phyloP scores from a whole-genome alignment of 2,888 invertebrate genomes.

The Limulus polyphemus region DNA sequence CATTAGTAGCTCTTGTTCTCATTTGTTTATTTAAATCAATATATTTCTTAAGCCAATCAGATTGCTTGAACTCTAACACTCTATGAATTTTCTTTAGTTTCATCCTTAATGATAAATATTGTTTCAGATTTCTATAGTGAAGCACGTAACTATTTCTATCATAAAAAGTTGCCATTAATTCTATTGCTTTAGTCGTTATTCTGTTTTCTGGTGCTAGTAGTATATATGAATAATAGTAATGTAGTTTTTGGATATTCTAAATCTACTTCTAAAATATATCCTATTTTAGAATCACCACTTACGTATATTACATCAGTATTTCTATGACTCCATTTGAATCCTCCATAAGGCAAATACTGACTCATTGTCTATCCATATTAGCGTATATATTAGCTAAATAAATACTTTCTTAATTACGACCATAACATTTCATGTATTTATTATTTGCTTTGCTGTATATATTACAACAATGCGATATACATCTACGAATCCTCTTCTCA shows the following conservation, averaged over 20 bases:
- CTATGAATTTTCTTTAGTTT: constrained; percentile 27
- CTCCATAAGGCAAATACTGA: constrained; percentile 2
- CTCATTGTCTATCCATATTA: background rate
- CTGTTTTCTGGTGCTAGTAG: no score
- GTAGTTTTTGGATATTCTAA: background rate
- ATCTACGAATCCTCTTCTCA: background rate
- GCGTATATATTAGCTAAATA: background rate
- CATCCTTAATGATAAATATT: constrained; percentile 25
- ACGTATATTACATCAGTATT: background rate
- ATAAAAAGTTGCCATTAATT: no score
- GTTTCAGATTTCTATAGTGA: constrained; percentile 14
- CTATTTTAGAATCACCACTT: no score
- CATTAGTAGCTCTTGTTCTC: constrained; percentile 28
- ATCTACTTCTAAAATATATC: background rate
- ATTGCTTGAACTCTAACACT: constrained; percentile 13
- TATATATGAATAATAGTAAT: no score
- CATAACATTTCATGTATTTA: no score
- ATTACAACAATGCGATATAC: no score
- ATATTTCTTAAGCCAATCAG: constrained; percentile 10
- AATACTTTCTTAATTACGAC: no score
- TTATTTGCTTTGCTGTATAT: no score
- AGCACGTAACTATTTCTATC: no score
- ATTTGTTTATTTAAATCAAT: constrained; percentile 22
- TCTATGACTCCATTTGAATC: background rate
- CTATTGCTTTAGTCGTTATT: no score